Conservation (phyloP, 1,140 invertebrate genomes). For the Caenorhabditis remanei region DNA sequence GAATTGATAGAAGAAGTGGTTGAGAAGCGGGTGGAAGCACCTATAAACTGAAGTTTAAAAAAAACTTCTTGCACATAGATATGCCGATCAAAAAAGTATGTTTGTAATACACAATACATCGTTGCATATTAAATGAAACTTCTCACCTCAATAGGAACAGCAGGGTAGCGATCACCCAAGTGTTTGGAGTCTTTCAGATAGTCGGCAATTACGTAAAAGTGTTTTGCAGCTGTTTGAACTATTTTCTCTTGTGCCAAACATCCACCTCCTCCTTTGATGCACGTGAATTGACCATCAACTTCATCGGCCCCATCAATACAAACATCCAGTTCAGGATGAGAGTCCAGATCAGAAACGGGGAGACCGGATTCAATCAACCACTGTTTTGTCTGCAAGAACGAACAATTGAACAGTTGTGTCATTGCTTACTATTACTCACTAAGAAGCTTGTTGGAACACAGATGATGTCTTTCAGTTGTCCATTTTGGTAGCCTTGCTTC, state of each 20-base stretch:
- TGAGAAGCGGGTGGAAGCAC: conserved; percentile 61
- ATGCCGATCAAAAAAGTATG: background rate
- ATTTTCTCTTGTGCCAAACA: conserved; percentile 69
- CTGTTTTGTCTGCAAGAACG: conserved; percentile 63
- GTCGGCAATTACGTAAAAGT: conserved; percentile 69
- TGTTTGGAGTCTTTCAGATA: conserved; percentile 62
- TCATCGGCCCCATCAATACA: conserved; percentile 70
- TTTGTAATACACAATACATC: background rate
- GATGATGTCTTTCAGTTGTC: conserved; percentile 48
- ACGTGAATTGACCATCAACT: conserved; percentile 64
- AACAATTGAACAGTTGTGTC: background rate
- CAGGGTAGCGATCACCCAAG: conserved; percentile 66
- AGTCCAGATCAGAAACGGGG: conserved; percentile 65
- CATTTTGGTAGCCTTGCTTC: conserved; percentile 55
- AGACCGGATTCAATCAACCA: conserved; percentile 68
- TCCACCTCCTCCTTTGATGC: conserved; percentile 69
- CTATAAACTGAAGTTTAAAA: background rate
- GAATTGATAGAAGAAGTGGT: conserved; percentile 52
- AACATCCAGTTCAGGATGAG: conserved; percentile 67
- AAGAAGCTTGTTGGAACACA: conserved; percentile 59
- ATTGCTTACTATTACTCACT: background rate
- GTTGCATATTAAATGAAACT: background rate
- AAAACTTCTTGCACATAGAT: background rate
- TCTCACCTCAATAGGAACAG: conserved; percentile 66
- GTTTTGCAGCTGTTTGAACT: conserved; percentile 65